Base-by-base conservation (phyloP, 2,888 invertebrate species). In the Herminia tarsipennalis region DNA sequence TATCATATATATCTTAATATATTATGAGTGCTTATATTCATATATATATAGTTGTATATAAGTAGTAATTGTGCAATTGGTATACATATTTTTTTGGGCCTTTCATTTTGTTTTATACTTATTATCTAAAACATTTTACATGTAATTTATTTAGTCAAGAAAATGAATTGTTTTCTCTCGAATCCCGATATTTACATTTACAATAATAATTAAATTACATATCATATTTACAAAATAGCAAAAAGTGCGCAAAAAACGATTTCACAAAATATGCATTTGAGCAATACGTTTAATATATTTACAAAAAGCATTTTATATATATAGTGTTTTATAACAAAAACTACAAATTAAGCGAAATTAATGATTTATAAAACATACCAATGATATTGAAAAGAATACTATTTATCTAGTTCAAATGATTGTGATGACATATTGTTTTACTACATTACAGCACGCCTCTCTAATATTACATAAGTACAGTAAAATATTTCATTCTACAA, bases 261-360 rank as follows among this genome's bases (percentile, higher is more conserved):
- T 80, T 90, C 90, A 90, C 86, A 90, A 90, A 90, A 90, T 90
- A 90, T 88, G 87, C 89, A 86, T 89, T 90, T 90, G 90, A 90
- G 90, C 90, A 90, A 88, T 88, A 89, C 80, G 76, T 86, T 86
- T 84, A 83, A 81, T 85, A 81, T 86, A 86, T 88, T 86, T 88
- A 88, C 86, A 88, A 78, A 83, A 86, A 86, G 82, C 78, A 76
- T 78, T 81, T 78, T 80, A 66, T 28, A 27, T 81, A 82, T 70
- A 80, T 61, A 74, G 61, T 69, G 58, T 70, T 49, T 50, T 49
- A 27, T 48, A 54, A 66, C 46, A 29, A 38, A 64, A 63, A 47
- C 60, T 63, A 63, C 52, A 43, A 52, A 49, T 47, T 3, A 54
- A 57, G 63, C 60, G n/a, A 52, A 65, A 56, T 30, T 3, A 49